Evolutionary conservation across 2,113 vertebrate species (phyloP).

Genomic region (Herpetotheres cachinnans): DNA sequence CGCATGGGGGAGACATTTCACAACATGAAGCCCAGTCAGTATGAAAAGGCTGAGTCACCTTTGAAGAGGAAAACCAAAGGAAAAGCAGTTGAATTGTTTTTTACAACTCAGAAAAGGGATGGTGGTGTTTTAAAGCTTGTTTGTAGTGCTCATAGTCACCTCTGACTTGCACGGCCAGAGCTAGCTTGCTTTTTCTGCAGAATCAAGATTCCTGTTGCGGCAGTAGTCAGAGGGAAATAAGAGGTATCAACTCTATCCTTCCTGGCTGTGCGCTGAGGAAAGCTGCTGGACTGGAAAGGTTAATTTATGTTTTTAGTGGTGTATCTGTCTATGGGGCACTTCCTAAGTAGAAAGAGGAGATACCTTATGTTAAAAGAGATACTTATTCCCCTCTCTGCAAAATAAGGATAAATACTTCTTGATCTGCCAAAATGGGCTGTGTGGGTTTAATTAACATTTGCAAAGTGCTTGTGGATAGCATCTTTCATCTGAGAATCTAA

Average conservation of each 20-base stretch:
- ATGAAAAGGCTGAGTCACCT: neutral
- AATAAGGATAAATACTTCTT: constrained; percentile 6
- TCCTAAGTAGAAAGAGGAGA: neutral
- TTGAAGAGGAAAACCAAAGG: neutral
- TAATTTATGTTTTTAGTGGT: neutral
- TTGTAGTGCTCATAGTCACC: neutral
- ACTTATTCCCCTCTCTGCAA: neutral
- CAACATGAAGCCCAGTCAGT: neutral
- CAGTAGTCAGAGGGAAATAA: neutral
- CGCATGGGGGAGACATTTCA: neutral
- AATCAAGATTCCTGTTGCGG: neutral
- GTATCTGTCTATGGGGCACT: neutral
- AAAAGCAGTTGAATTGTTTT: neutral
- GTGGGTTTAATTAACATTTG: constrained; percentile 58
- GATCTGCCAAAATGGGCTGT: constrained; percentile 35
- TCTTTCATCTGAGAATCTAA: constrained; percentile 51
- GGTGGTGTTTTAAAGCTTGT: neutral
- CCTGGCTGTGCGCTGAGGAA: neutral
- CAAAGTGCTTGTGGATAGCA: constrained; percentile 34
- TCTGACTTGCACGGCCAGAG: neutral
- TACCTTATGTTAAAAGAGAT: neutral
- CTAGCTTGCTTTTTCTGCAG: neutral
- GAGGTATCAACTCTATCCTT: neutral
- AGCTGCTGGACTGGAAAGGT: neutral
- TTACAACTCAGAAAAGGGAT: neutral